phyloP scores from a whole-genome alignment of 1,140 invertebrate species.

The Lethocerus indicus region DNA sequence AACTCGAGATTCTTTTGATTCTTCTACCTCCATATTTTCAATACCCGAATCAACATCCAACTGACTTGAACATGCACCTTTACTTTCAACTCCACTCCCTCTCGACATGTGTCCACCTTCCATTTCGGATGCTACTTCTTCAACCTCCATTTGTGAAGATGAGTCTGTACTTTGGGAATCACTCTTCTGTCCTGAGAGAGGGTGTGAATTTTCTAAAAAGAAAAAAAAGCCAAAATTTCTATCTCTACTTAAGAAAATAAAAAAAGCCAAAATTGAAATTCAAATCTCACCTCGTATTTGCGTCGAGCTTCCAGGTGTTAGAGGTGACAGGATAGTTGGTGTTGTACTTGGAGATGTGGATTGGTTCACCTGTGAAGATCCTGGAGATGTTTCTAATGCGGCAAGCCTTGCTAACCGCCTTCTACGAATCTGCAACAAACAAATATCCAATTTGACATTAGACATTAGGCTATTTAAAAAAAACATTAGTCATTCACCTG shows the following conservation, averaged over 20 bases:
- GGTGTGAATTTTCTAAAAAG: not conserved
- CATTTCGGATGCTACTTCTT: conserved; percentile 33
- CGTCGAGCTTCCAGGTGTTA: conserved; percentile 15
- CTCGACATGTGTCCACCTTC: conserved; percentile 18
- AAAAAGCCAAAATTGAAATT: conserved; percentile 1
- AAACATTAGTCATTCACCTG: too few relatives aligned
- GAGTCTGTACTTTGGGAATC: conserved; percentile 21
- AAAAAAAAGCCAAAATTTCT: conserved; percentile 2
- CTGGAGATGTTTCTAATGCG: conserved; percentile 25
- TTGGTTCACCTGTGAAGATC: conserved; percentile 20
- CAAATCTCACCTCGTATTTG: conserved; percentile 2
- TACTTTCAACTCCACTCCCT: conserved; percentile 11
- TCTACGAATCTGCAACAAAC: conserved; percentile 39
- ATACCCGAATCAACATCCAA: conserved; percentile 55
- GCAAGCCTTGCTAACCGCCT: conserved; percentile 45
- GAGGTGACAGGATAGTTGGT: conserved; percentile 17
- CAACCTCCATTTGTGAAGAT: conserved; percentile 36
- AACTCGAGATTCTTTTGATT: conserved; percentile 25
- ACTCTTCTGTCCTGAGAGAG: conserved; percentile 13
- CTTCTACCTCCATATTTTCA: conserved; percentile 57
- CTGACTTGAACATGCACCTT: conserved; percentile 21
- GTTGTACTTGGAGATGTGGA: conserved; percentile 21
- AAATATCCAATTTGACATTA: too few relatives aligned
- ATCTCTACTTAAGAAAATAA: too few relatives aligned
- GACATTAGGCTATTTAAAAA: too few relatives aligned